Evolutionary conservation across 2,113 vertebrate genomes (phyloP).

Genomic region (Pseudorasbora parva): DNA sequence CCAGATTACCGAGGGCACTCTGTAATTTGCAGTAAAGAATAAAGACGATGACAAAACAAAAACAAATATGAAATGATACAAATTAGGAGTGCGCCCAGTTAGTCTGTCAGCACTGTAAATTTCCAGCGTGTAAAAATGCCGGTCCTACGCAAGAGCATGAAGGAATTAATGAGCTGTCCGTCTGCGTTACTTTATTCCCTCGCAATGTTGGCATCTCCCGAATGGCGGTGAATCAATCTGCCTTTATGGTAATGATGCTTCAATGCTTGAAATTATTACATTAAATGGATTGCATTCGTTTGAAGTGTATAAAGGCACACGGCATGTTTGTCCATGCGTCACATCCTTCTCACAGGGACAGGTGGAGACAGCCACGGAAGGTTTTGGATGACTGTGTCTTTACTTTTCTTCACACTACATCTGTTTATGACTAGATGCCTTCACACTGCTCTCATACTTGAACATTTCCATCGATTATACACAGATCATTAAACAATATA

Average conservation of each 20-base stretch:
- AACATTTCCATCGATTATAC: slow-evolving; percentile 34
- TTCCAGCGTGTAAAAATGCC: slow-evolving; percentile 66
- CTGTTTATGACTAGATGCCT: slow-evolving; percentile 30
- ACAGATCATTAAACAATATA: slow-evolving; percentile 38
- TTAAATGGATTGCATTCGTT: slow-evolving; percentile 69
- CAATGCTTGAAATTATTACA: slow-evolving; percentile 67
- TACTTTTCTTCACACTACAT: slow-evolving; percentile 43
- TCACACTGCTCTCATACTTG: slow-evolving; percentile 16
- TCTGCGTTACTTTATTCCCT: slow-evolving; percentile 73
- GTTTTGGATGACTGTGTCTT: slow-evolving; percentile 45
- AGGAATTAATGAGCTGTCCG: slow-evolving; percentile 76
- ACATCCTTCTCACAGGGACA: slow-evolving; percentile 2
- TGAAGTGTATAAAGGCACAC: slow-evolving; percentile 51
- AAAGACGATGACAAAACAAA: slow-evolving; percentile 80
- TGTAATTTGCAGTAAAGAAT: slow-evolving; percentile 81
- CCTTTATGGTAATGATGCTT: slow-evolving; percentile 72
- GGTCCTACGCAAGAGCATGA: slow-evolving; percentile 61
- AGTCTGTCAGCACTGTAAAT: slow-evolving; percentile 75
- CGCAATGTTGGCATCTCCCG: slow-evolving; percentile 64
- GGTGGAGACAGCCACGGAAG: slow-evolving; percentile 1
- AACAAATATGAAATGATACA: slow-evolving; percentile 79
- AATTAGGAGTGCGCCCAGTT: slow-evolving; percentile 74
- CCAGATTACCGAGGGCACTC: slow-evolving; percentile 73
- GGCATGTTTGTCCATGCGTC: background rate
- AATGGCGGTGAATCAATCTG: slow-evolving; percentile 75